Percentiles rank a stretch among this genome's conserved stretches.
These are phyloP conservation scores for Cyanoderma ruficeps DNA, from an alignment of 2,113 vertebrate genomes.

Conservation along the genomic window DNA sequence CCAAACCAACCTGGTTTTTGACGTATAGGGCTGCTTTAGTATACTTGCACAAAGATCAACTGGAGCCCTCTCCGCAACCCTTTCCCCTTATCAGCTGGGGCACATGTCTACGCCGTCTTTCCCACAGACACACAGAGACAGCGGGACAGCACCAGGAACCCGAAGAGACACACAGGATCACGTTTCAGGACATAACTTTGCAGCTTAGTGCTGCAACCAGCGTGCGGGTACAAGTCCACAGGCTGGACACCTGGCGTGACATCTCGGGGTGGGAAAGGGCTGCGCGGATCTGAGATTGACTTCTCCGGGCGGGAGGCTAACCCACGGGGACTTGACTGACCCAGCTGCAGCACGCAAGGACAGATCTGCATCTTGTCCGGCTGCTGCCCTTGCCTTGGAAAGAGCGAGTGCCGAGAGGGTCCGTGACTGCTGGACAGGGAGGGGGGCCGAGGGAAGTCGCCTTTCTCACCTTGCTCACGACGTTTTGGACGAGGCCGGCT, in stretches of 20 bases:
- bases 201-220: background rate
- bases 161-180: background rate
- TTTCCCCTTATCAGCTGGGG: too few relatives aligned
- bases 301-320: background rate
- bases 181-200: background rate
- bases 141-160: too few relatives aligned
- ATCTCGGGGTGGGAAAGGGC: background rate
- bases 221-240: background rate
- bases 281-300: accelerated
- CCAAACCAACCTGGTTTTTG: background rate
- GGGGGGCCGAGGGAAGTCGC: background rate
- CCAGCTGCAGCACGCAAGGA: accelerated
- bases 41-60: accelerated
- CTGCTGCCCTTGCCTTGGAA: background rate
- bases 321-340: background rate
- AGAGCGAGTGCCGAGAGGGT: background rate
- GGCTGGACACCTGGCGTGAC: accelerated
- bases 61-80: background rate
- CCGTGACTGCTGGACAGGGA: background rate
- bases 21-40: accelerated
- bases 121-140: too few relatives aligned
- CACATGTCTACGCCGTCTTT: accelerated
- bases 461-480: slow-evolving; percentile 92
- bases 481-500: slow-evolving; percentile 91
- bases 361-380: background rate